Conservation (phyloP, 2,797 vertebrate species). For the Lindbergichthys nudifrons region DNA sequence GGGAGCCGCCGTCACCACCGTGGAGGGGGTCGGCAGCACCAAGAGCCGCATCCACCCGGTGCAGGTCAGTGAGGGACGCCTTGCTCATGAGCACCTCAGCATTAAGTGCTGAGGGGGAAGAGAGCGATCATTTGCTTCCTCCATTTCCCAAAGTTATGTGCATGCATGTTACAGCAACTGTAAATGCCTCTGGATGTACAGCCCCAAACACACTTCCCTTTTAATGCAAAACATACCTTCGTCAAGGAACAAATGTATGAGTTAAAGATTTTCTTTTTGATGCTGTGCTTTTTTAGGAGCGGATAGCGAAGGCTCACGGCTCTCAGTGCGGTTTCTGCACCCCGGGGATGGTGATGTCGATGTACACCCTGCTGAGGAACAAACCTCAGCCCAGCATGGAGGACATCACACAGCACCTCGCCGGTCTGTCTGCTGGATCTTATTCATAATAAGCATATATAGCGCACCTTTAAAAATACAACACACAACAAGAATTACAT, state of each 20-base stretch:
- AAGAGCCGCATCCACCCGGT: constrained; percentile 87
- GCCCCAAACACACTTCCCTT: not conserved
- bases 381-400: constrained; percentile 83
- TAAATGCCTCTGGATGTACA: not conserved
- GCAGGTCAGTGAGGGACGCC: constrained; percentile 77
- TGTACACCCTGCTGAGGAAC: constrained; percentile 91
- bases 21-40: constrained; percentile 89
- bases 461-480: no score
- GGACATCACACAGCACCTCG: constrained; percentile 85
- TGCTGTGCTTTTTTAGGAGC: constrained; percentile 81
- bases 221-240: not conserved
- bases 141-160: not conserved
- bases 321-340: constrained; percentile 96
- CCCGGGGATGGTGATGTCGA: constrained; percentile 95
- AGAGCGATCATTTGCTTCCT: not conserved
- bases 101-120: no score
- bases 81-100: no score
- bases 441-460: not conserved
- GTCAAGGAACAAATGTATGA: not conserved
- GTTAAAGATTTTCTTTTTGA: not conserved
- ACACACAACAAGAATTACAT: no score
- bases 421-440: constrained; percentile 65
- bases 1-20: constrained; percentile 87
- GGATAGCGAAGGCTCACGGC: constrained; percentile 90
- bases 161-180: not conserved